Evolutionary conservation across 2,113 vertebrate species (phyloP).

Genomic region (Gallinago undulata): DNA sequence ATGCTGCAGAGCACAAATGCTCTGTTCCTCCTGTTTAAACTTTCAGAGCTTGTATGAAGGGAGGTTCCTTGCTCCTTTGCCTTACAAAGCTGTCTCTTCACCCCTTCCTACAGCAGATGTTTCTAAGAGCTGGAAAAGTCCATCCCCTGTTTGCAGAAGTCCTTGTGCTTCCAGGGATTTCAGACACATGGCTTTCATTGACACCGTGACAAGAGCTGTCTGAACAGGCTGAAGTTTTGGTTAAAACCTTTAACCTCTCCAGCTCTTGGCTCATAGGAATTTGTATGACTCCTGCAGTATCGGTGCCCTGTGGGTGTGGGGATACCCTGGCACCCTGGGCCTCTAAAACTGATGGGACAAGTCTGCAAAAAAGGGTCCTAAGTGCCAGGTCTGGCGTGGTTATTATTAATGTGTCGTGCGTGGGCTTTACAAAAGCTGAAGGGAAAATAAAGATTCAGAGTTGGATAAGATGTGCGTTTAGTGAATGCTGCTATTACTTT

Average conservation of each 20-base stretch:
- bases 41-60: neutral
- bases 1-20: neutral
- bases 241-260: neutral
- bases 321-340: neutral
- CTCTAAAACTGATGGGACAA: neutral
- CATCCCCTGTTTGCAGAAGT: neutral
- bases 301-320: neutral
- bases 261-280: neutral
- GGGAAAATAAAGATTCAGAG: neutral
- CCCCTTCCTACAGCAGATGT: neutral
- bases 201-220: neutral
- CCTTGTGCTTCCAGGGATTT: neutral
- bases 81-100: neutral
- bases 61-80: neutral
- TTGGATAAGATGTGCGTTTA: neutral
- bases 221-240: neutral
- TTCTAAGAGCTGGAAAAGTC: neutral
- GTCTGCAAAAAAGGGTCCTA: neutral
- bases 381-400: accelerated
- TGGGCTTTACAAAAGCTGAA: neutral
- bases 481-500: neutral
- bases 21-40: neutral
- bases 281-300: neutral
- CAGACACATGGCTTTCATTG: neutral
- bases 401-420: accelerated